These are phyloP conservation scores for Pseudochromis fuscus DNA, from an alignment of 2,797 vertebrate species.

Conservation along the genomic window DNA sequence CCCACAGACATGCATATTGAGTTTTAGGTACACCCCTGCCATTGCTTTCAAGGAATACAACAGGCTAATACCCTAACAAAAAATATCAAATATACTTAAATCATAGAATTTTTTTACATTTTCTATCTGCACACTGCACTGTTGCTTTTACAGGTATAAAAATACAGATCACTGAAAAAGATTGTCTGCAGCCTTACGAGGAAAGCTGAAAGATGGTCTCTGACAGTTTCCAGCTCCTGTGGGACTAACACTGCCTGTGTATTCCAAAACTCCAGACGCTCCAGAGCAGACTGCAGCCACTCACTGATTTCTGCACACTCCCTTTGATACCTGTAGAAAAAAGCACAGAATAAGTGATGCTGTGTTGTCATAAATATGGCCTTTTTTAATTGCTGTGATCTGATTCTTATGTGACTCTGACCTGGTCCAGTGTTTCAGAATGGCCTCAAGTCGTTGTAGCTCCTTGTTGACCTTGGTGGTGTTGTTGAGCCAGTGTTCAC, in stretches of 20 bases:
- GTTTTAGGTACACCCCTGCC: too few relatives aligned
- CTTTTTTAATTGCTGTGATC: background rate
- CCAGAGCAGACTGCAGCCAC: constrained; percentile 93
- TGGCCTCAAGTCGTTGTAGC: constrained; percentile 92
- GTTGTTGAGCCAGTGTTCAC: constrained; percentile 92
- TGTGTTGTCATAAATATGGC: fast-evolving
- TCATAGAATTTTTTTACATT: background rate
- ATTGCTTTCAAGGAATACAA: too few relatives aligned
- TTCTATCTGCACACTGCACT: background rate
- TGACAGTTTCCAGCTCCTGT: constrained; percentile 93
- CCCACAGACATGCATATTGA: too few relatives aligned
- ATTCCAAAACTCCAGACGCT: constrained; percentile 94
- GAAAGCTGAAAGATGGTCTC: constrained; percentile 94
- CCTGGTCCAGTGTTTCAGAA: constrained; percentile 97
- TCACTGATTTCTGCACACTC: constrained; percentile 89
- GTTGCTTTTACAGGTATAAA: background rate
- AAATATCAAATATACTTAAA: background rate
- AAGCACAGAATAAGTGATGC: constrained; percentile 6
- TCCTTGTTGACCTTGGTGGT: constrained; percentile 92
- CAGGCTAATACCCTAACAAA: too few relatives aligned
- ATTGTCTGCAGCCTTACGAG: constrained; percentile 84
- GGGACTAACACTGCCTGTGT: constrained; percentile 95
- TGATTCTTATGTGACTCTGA: constrained; percentile 65
- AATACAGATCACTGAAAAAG: background rate
- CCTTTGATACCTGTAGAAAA: constrained; percentile 89